Evolutionary conservation across 2,888 invertebrate genomes (phyloP), one percentile per base, ranked within the genome.

Genomic region (Sussaba pulchella): DNA sequence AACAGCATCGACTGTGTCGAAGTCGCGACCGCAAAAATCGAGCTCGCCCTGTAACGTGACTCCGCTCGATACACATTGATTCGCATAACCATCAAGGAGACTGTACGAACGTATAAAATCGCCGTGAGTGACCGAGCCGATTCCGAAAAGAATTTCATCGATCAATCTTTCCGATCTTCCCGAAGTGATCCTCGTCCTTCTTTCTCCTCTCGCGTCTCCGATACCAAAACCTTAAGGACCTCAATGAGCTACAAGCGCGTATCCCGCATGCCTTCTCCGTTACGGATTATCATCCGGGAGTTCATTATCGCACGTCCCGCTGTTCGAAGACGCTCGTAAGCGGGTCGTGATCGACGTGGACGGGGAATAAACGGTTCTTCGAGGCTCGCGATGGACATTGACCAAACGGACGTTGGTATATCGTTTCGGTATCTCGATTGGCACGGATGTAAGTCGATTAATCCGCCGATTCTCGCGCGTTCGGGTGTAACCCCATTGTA

Each of bases 101-200:
- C n/a, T n/a, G n/a, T n/a, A n/a, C n/a, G n/a, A n/a, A n/a, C n/a
- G n/a, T n/a, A n/a, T n/a, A n/a, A n/a, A n/a, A n/a, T n/a, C n/a
- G n/a, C n/a, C n/a, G n/a, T n/a, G n/a, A n/a, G n/a, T n/a, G n/a
- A n/a, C 24, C 41, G 39, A 14, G 1, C 19, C 8, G 6, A 47
- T 61, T 63, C 21, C n/a, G n/a, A 43, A 52, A 36, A 63, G 63
- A 72, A 67, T 57, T 45, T 36, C 57, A 66, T 45, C 66, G 52
- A 80, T 75, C 71, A 75, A 75, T 75, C 75, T 59, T 64, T n/a
- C n/a, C n/a, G n/a, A n/a, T n/a, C n/a, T n/a, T n/a, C n/a, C 10
- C 19, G 39, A 24, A 24, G 17, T 45, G 21, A 17, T 12, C 9
- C 19, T 14, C 31, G 4, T 12, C 21, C 50, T 41, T 9, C 54